Conservation (phyloP, 2,797 vertebrate genomes). For the Synanceia verrucosa region DNA sequence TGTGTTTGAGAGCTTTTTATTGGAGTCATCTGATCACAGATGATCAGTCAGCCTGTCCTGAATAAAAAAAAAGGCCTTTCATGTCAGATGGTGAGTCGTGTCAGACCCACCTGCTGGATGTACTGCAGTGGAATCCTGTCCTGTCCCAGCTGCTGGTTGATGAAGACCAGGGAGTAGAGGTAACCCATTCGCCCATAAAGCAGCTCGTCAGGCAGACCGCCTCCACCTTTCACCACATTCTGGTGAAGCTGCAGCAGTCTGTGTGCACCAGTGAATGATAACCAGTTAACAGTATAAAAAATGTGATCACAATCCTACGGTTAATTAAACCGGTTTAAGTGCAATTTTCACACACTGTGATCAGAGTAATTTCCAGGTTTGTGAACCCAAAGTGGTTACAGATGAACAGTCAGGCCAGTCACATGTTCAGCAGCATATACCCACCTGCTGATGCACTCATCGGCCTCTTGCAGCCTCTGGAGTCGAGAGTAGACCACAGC, state of each 20-base stretch:
- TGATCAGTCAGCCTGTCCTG: not conserved
- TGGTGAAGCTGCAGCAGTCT: constrained; percentile 89
- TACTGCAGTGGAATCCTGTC: constrained; percentile 90
- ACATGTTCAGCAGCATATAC: not conserved
- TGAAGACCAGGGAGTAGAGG: constrained; percentile 89
- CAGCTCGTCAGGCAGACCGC: constrained; percentile 89
- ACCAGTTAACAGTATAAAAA: constrained; percentile 1
- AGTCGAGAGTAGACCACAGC: constrained; percentile 89
- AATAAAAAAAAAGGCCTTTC: not conserved
- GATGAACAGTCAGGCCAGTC: not conserved
- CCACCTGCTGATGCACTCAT: constrained; percentile 90
- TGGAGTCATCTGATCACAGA: too few species aligned
- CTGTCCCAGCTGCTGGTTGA: constrained; percentile 91
- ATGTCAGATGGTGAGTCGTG: not conserved
- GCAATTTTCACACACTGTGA: not conserved
- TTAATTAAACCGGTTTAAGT: not conserved
- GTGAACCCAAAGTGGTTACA: not conserved
- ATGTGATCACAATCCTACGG: not conserved
- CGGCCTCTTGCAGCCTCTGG: constrained; percentile 86
- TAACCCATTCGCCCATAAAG: constrained; percentile 94
- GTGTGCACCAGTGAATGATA: not conserved
- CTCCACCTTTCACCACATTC: constrained; percentile 80
- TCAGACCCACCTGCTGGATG: constrained; percentile 89
- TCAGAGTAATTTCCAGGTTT: not conserved
- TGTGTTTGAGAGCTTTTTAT: too few species aligned